Evolutionary conservation across 2,888 invertebrate genomes (phyloP).

Genomic region (Baronia brevicornis): DNA sequence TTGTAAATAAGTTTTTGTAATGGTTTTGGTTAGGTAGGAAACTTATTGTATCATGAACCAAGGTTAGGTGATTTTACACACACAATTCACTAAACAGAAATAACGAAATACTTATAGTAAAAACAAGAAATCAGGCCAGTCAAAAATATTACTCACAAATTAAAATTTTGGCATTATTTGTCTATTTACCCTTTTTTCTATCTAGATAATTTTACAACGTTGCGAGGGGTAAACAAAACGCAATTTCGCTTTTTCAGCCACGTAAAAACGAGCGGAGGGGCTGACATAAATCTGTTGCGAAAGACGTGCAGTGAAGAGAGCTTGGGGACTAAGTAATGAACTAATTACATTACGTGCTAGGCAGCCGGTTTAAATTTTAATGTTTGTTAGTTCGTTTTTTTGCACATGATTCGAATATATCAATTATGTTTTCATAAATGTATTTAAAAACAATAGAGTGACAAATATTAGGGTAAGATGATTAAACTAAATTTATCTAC

Average conservation of each 20-base stretch:
- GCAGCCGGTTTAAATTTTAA: constrained; percentile 41
- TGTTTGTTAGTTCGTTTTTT: constrained; percentile 17
- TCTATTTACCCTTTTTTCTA: constrained; percentile 11
- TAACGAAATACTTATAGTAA: constrained; percentile 19
- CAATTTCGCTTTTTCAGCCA: constrained; percentile 42
- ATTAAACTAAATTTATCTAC: no score
- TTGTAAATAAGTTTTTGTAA: constrained; percentile 24
- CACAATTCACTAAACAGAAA: constrained; percentile 36
- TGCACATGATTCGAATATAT: constrained; percentile 10
- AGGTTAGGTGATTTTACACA: constrained; percentile 43
- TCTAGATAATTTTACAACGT: constrained; percentile 9
- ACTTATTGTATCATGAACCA: constrained; percentile 41
- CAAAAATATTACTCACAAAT: no score
- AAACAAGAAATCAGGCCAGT: constrained; percentile 34
- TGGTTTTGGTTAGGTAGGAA: constrained; percentile 42
- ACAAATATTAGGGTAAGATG: no score
- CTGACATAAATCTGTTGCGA: constrained; percentile 55
- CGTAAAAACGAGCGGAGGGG: constrained; percentile 45
- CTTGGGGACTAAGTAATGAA: constrained; percentile 62
- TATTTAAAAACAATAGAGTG: no score
- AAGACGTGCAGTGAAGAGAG: constrained; percentile 43
- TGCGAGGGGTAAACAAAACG: constrained; percentile 27
- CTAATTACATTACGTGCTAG: constrained; percentile 66
- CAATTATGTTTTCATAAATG: no score
- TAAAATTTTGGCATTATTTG: constrained; percentile 27